Evolutionary conservation across 2,888 invertebrate genomes (phyloP).

Genomic region (Scaptodrosophila latifasciaeformis): DNA sequence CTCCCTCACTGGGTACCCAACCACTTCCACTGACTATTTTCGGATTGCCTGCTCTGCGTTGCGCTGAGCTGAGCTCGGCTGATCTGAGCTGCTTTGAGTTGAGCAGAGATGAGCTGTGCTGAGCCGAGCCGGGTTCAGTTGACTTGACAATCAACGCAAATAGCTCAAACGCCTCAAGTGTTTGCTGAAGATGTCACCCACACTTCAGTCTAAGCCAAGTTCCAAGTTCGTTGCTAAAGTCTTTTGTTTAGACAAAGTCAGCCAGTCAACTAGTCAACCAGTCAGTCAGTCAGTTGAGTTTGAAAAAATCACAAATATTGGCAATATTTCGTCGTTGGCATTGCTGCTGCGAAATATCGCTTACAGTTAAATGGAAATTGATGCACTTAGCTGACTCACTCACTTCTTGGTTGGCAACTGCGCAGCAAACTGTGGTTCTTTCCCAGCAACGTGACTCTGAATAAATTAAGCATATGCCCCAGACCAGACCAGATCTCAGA

Average conservation of each 20-base stretch:
- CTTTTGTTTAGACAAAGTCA: constrained; percentile 67
- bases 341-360: constrained; percentile 48
- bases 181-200: constrained; percentile 70
- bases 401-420: constrained; percentile 48
- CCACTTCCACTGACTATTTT: neutral
- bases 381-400: constrained; percentile 70
- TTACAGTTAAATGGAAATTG: constrained; percentile 70
- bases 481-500: too few relatives aligned
- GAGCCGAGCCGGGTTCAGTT: too few relatives aligned
- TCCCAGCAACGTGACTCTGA: constrained; percentile 63
- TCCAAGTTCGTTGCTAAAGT: constrained; percentile 66
- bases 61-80: too few relatives aligned
- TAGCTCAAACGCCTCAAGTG: constrained; percentile 70
- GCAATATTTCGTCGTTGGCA: constrained; percentile 49
- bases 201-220: constrained; percentile 58
- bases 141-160: constrained; percentile 64
- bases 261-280: constrained; percentile 6
- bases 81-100: too few relatives aligned
- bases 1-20: neutral
- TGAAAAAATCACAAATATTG: constrained; percentile 56
- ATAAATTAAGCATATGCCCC: constrained; percentile 65
- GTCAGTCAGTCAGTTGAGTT: constrained; percentile 23
- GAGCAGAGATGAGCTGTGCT: too few relatives aligned
- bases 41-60: too few relatives aligned
- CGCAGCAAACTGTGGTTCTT: constrained; percentile 25